Base-by-base conservation (phyloP, 2,888 invertebrate species). In the Tetropium fuscum region DNA sequence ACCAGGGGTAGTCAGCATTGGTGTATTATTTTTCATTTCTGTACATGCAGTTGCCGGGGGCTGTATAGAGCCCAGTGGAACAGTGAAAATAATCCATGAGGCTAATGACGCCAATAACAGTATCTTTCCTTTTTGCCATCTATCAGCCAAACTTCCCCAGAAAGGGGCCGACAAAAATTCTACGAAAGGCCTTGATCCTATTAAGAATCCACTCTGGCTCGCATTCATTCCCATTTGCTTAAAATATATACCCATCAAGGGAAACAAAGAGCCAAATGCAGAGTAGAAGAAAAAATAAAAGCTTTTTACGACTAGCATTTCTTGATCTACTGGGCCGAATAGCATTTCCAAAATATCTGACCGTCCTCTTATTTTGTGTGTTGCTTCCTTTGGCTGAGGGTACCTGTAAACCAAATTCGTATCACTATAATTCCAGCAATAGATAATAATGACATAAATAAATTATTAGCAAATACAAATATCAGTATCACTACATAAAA, bases 211-310 rank as follows among this genome's bases (percentile, higher is more conserved):
- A 77, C 95, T 94, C 80, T 98, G 97, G 11, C 93, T 92, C 0
- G 98, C 95, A 83, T 97, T 98, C 97, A 99, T 97, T 13, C 78
- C 81, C 91, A 98, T 92, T 85, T 98, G 98, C 84, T 99, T 99
- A 86, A 99, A 99, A 84, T 98, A 99, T 40, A 99, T 95, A 27
- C 97, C 98, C 92, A 99, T 94, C 62, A 99, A 84, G 0, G 99
- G 99, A 80, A 98, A 99, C 10, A 99, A 87, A 0, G 97, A 97
- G 3, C 99, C 99, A 80, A 99, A 99, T 1, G 98, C 98, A 34
- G 98, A 96, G 83, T 98, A 99, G 85, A 98, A 99, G 87, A 98
- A 98, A 84, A 99, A 98, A 82, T 99, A 99, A 83, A 99, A 99
- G 15, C 95, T 91, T 83, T 99, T 98, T 71, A 97, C 96, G 53